A percentile compares a stretch with the other conserved stretches of the same genome.
Conservation (phyloP, 2,797 vertebrate species). For the Acanthopagrus latus region DNA sequence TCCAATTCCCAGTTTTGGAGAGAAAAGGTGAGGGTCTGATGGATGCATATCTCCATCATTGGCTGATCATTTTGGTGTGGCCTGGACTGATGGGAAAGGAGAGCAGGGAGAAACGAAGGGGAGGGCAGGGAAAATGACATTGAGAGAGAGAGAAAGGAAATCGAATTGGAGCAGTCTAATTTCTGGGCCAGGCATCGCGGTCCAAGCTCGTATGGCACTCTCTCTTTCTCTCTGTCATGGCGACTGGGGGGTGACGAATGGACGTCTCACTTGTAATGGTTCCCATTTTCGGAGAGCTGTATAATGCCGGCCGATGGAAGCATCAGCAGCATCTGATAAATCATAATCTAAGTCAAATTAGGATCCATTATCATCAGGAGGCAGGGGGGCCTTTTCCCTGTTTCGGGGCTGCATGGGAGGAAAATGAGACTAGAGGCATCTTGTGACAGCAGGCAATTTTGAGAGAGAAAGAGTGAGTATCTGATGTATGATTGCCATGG, state of each 20-base stretch:
- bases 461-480: conserved; percentile 50
- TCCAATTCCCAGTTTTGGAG: conserved; percentile 39
- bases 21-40: conserved; percentile 51
- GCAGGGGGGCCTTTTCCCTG: conserved; percentile 52
- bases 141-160: conserved; percentile 56
- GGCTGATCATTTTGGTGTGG: conserved; percentile 33
- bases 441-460: conserved; percentile 73
- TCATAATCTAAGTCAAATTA: conserved; percentile 81
- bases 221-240: conserved; percentile 40
- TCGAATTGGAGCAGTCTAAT: conserved; percentile 71
- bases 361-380: conserved; percentile 76
- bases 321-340: conserved; percentile 74
- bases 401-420: conserved; percentile 53
- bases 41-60: conserved; percentile 42
- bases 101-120: conserved; percentile 3
- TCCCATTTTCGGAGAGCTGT: conserved; percentile 70
- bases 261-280: conserved; percentile 72
- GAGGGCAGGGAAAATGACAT: conserved; percentile 20
- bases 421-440: conserved; percentile 68
- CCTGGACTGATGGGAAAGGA: conserved; percentile 11
- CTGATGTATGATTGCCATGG: conserved; percentile 66
- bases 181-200: conserved; percentile 65
- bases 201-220: conserved; percentile 36
- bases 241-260: conserved; percentile 65
- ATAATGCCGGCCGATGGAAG: conserved; percentile 60